Conservation (phyloP, 2,888 invertebrate species). For the Deilephila porcellus region DNA sequence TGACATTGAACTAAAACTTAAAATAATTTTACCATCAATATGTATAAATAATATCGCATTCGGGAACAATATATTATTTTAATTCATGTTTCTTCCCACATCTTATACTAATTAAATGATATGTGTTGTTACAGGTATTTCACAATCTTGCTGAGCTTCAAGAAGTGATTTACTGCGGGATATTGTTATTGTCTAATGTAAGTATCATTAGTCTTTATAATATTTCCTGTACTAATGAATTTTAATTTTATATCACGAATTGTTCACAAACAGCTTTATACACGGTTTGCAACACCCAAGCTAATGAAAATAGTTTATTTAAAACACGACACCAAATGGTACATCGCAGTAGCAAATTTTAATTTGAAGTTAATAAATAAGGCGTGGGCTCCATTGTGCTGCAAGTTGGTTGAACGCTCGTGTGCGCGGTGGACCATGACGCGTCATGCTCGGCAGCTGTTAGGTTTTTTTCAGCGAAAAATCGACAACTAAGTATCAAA, state of each 20-base stretch:
- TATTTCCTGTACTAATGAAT: no score
- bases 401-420: conserved; percentile 48
- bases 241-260: no score
- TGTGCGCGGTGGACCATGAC: conserved; percentile 45
- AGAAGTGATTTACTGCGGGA: conserved; percentile 72
- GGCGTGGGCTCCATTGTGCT: conserved; percentile 8
- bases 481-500: not conserved
- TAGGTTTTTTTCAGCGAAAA: conserved; percentile 17
- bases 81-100: no score
- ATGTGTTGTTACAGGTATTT: conserved; percentile 68
- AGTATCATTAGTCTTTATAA: conserved; percentile 39
- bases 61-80: no score
- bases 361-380: conserved; percentile 21
- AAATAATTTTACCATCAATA: no score
- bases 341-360: not conserved
- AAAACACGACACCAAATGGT: not conserved
- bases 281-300: not conserved
- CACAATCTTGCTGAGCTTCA: conserved; percentile 71
- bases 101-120: conserved; percentile 30
- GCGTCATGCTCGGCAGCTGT: conserved; percentile 54
- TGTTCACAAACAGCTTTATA: not conserved
- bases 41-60: no score
- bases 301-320: not conserved
- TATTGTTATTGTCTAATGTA: conserved; percentile 49
- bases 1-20: no score